Base-by-base conservation (phyloP, 2,797 vertebrate genomes). In the Pangasius sanitwongsei region DNA sequence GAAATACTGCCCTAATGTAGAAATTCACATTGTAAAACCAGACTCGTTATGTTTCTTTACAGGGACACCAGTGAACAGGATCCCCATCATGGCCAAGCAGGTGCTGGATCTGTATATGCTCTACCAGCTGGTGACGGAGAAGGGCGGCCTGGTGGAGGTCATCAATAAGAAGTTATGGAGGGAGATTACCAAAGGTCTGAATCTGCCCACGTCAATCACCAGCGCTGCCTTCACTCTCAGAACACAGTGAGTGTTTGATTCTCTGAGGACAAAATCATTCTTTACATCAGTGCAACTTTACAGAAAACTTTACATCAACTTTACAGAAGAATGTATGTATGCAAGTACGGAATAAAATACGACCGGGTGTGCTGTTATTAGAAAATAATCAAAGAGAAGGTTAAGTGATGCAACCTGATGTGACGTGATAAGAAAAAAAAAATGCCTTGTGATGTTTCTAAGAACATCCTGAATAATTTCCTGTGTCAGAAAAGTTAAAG, bases 161-260 rank as follows among this genome's bases (percentile, higher is more conserved):
- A 99, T 99, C 95, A 99, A 99, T 96, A 99, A 99, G 96, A 99
- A 99, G 90, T 96, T 99, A 81, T 99, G 98, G 98, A 95, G 98
- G 4, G 98, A 99, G 94, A 98, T 99, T 96, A 99, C 98, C 92
- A 99, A 99, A 92, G 98, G 98, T 82, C 97, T 99, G 89, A 99
- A 97, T 95, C 95, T 99, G 94, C 98, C 98, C 93, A 99, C 98
- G 70, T 99, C 98, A 93, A 99, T 99, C 96, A 99, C 98, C 95
- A 99, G 98, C 13, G 98, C 98, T 0, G 98, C 98, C 95, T 99
- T 99, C 95, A 99, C 98, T 18, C 97, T 99, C 89, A 97, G 98
- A 92, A 99, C 98, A 91, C 98, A 99, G 98, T 99, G 93, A 97
- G 98, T 95, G 3, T 50, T 25, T 23, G 18, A 72, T 61, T 31